A percentile compares a stretch with the other conserved stretches of the same genome.
These are phyloP conservation scores for Gryllus longicercus DNA, from an alignment of 2,888 invertebrate species.

Conservation along the genomic window DNA sequence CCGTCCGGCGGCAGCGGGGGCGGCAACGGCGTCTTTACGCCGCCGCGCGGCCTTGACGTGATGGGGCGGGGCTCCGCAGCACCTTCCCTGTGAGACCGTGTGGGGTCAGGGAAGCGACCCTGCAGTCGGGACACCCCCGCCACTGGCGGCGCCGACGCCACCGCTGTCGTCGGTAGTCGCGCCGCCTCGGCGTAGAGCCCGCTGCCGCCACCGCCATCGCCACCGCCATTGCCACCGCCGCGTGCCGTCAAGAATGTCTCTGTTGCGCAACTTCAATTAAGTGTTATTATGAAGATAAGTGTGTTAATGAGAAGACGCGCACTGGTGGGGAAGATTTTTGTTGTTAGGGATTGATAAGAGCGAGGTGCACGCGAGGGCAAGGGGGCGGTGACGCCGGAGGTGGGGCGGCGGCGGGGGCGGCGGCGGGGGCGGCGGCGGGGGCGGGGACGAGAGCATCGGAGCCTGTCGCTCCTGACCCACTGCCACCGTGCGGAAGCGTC, in stretches of 20 bases:
- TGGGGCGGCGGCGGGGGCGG: neutral
- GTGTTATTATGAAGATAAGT: conserved; percentile 17
- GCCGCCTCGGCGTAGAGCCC: neutral
- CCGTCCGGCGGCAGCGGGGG: no score
- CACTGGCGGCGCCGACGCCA: neutral
- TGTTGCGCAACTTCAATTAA: conserved; percentile 2
- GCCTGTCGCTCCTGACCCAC: neutral
- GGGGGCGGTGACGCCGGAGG: neutral
- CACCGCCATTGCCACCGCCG: neutral
- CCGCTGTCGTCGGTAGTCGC: neutral
- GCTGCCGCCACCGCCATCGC: no score
- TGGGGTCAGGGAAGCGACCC: neutral
- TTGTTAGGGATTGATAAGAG: neutral
- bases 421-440: neutral
- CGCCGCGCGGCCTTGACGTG: neutral
- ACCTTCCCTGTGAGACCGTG: neutral
- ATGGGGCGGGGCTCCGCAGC: neutral
- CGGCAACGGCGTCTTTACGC: no score
- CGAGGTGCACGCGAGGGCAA: neutral
- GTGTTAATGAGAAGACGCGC: conserved; percentile 17
- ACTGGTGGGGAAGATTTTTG: conserved; percentile 5
- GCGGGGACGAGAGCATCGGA: neutral
- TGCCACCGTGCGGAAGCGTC: neutral
- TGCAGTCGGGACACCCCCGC: conserved; percentile 17
- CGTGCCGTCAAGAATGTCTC: conserved; percentile 7